A percentile compares a stretch with the other conserved stretches of the same genome.
Conservation (phyloP, 2,113 vertebrate species). For the Siphamia tubifer region DNA sequence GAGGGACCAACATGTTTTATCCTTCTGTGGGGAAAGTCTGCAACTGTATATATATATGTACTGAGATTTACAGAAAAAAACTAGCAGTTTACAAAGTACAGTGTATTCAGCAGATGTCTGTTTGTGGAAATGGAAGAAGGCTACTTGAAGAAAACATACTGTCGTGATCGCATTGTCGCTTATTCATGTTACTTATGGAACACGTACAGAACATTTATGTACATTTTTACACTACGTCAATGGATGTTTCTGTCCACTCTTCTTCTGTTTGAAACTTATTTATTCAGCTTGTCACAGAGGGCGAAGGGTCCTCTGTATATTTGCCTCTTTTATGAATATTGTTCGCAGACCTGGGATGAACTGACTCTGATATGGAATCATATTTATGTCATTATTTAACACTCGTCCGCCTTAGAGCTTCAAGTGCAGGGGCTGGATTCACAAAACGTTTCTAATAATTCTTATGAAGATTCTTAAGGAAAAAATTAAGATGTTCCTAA, state of each 20-base stretch:
- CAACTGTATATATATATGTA: conserved; percentile 56
- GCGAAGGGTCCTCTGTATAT: conserved; percentile 59
- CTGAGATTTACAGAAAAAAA: conserved; percentile 45
- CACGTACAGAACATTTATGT: conserved; percentile 35
- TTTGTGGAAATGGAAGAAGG: conserved; percentile 36
- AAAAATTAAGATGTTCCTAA: too few species aligned
- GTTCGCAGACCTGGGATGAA: conserved; percentile 31
- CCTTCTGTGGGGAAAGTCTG: background rate
- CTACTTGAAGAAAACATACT: conserved; percentile 37
- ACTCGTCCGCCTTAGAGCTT: background rate
- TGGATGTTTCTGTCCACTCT: conserved; percentile 1
- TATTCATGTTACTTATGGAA: conserved; percentile 39
- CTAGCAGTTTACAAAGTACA: conserved; percentile 47
- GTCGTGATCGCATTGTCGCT: conserved; percentile 15
- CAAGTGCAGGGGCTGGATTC: too few species aligned
- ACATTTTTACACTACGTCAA: conserved; percentile 5
- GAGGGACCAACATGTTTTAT: background rate
- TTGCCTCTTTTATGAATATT: conserved; percentile 49
- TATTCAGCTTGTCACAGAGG: conserved; percentile 31
- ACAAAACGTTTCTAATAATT: too few species aligned
- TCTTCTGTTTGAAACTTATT: conserved; percentile 29
- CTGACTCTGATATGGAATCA: background rate
- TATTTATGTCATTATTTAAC: background rate
- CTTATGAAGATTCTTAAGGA: too few species aligned
- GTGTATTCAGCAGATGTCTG: conserved; percentile 68